Conservation (phyloP, 2,888 invertebrate genomes). For the Eubasilissa splendida region DNA sequence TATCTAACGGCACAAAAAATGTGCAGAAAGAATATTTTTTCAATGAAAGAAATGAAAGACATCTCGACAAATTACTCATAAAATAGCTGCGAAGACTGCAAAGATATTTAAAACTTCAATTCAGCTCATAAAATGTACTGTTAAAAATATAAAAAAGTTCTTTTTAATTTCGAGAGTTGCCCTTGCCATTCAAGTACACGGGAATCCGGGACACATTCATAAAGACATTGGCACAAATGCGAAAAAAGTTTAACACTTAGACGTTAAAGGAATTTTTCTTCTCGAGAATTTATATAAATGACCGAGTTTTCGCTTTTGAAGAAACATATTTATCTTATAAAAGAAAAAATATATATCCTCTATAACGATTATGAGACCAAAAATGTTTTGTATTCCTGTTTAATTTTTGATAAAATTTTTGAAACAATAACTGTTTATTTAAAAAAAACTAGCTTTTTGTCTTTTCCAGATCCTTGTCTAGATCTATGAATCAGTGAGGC, state of each 20-base stretch:
- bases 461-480: too few relatives aligned
- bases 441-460: too few relatives aligned
- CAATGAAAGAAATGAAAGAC: neutral
- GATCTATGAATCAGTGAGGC: too few relatives aligned
- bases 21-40: constrained; percentile 8
- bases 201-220: neutral
- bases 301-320: constrained; percentile 10
- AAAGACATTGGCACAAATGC: constrained; percentile 16
- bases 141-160: neutral
- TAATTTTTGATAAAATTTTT: too few relatives aligned
- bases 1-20: neutral
- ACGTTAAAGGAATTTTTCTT: neutral
- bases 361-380: neutral
- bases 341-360: constrained; percentile 4
- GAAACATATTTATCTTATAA: neutral
- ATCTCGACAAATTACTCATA: neutral
- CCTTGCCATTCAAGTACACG: neutral
- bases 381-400: too few relatives aligned
- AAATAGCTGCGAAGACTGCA: neutral
- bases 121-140: neutral
- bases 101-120: neutral
- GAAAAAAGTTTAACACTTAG: constrained; percentile 25
- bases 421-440: too few relatives aligned
- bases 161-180: neutral
- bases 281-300: constrained; percentile 20